Conservation (phyloP, 2,888 invertebrate species). For the Oeneis ivallda region DNA sequence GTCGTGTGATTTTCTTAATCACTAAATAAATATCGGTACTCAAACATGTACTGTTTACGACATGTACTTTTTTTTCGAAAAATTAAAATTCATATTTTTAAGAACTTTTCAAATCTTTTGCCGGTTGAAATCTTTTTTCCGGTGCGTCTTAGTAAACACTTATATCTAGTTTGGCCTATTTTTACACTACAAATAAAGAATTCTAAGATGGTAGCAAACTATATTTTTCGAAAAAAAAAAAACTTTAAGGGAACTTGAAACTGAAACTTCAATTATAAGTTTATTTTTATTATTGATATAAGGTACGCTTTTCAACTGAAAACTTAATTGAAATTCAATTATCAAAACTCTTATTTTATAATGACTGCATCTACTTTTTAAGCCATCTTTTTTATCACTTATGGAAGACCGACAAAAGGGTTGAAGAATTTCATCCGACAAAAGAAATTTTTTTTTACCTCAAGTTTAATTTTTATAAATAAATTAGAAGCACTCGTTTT, state of each 20-base stretch:
- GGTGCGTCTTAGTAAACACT: constrained; percentile 42
- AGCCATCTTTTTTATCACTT: constrained; percentile 21
- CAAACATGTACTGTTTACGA: constrained; percentile 45
- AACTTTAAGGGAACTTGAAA: too few species aligned
- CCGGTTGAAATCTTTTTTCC: constrained; percentile 41
- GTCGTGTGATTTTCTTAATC: not conserved
- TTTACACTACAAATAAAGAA: not conserved
- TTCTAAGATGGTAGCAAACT: not conserved
- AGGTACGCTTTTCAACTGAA: too few species aligned
- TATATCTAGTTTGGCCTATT: constrained; percentile 58
- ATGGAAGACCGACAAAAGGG: constrained; percentile 49
- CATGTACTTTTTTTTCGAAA: constrained; percentile 44
- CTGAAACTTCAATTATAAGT: too few species aligned
- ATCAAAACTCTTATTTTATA: constrained; percentile 27
- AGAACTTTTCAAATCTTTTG: constrained; percentile 36
- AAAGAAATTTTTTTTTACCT: constrained; percentile 35
- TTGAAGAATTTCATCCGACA: constrained; percentile 43
- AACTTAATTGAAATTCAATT: too few species aligned
- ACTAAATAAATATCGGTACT: not conserved
- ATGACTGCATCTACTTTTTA: not conserved
- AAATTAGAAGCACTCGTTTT: constrained; percentile 35
- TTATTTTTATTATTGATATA: too few species aligned
- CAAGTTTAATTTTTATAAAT: constrained; percentile 3
- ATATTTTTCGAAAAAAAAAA: too few species aligned
- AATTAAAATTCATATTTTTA: not conserved